Base-by-base conservation (phyloP, 1,140 invertebrate genomes). In the Venturia canescens region DNA sequence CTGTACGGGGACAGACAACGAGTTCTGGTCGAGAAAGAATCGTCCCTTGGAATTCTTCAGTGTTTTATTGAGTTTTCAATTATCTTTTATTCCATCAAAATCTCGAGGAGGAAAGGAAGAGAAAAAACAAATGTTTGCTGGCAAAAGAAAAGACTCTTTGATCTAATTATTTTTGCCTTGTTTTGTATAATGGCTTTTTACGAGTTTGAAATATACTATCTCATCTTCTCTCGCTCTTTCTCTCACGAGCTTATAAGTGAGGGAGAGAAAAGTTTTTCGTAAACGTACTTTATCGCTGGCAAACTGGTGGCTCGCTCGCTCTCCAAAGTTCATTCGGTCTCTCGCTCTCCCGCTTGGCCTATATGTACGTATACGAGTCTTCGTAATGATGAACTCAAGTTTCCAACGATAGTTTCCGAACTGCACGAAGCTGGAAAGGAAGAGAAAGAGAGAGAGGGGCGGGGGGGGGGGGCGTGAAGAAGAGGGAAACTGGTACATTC, bases 311-410 rank as follows among this genome's bases (percentile, higher is more conserved):
- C 50, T 53, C 7, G 34, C 72, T 76, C 15, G 50, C 72, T 76
- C 72, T 60, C 53, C 72, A 53, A 60, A 76, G 72, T 76, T 76
- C 18, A 26, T 15, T 63, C 50, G 9, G 23, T 27, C 23, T 23
- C 23, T 63, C 60, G 18, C 53, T 31, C 31, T 69, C 29, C 66
- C 11, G 34, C 3, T 44, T 44, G 13, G 38, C 15, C 13, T 38
- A 31, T 13, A 16, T 38, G 15, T 50, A 23, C 29, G 21, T 66
- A 53, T 48, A 44, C 27, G 57, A 16, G 50, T 69, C 77, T 60
- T 78, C 53, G 77, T 79, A 79, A 82, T 82, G 81, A 82, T 82
- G 78, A 82, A 82, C 81, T 76, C n/a, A 82, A 82, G 31, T 82
- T 82, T 82, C 31, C 60, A 63, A 50, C 38, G 26, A 18, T 60